Percentiles rank a stretch among this genome's conserved stretches.
phyloP scores from a whole-genome alignment of 1,140 invertebrate genomes.

The Daktulosphaira vitifoliae region DNA sequence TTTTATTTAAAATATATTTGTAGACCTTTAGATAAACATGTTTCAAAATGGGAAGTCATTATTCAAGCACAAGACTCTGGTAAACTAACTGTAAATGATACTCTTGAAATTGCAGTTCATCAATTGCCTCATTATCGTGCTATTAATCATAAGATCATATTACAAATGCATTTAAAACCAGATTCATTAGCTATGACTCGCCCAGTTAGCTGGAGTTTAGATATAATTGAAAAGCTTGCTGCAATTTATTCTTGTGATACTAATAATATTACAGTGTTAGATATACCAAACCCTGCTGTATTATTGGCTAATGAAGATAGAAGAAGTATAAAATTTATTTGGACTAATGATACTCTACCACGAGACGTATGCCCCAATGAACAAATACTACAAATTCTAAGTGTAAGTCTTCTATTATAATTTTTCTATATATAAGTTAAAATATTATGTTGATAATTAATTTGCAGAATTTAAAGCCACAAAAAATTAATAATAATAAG shows the following conservation, averaged over 20 bases:
- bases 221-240: slow-evolving; percentile 4
- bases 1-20: no score
- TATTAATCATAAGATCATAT: slow-evolving; percentile 72
- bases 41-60: slow-evolving; percentile 73
- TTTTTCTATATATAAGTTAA: not conserved
- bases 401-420: slow-evolving; percentile 5
- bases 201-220: slow-evolving; percentile 15
- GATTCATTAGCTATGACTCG: slow-evolving; percentile 18
- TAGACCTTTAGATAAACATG: slow-evolving; percentile 73
- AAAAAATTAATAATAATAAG: slow-evolving; percentile 13
- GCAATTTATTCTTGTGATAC: slow-evolving; percentile 7
- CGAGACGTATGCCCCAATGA: slow-evolving; percentile 61
- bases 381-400: slow-evolving; percentile 57
- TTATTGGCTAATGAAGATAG: slow-evolving; percentile 2
- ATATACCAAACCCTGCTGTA: not conserved
- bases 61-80: slow-evolving; percentile 67
- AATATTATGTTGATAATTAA: not conserved
- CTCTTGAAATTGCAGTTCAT: slow-evolving; percentile 68
- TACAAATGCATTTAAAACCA: slow-evolving; percentile 51
- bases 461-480: slow-evolving; percentile 14
- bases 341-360: slow-evolving; percentile 80
- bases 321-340: slow-evolving; percentile 55
- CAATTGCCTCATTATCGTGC: slow-evolving; percentile 65
- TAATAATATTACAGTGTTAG: slow-evolving; percentile 15
- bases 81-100: slow-evolving; percentile 58